phyloP scores from a whole-genome alignment of 2,888 invertebrate species.

The Flabesymbios commensalis region DNA sequence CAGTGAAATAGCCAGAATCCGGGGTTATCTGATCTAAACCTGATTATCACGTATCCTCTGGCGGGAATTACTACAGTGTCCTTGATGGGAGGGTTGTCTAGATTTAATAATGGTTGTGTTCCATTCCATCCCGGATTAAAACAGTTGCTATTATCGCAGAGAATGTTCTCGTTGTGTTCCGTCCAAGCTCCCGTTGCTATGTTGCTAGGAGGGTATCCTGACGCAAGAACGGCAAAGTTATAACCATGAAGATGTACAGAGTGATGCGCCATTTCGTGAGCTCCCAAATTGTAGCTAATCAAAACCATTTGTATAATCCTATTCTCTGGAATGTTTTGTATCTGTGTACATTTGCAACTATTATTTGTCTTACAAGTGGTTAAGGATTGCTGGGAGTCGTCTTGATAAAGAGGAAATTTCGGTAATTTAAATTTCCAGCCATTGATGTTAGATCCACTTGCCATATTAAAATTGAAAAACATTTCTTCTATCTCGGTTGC shows the following conservation, averaged over 20 bases:
- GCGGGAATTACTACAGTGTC: conserved; percentile 6
- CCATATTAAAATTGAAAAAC: conserved; percentile 13
- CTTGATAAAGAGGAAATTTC: conserved; percentile 5
- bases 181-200: conserved; percentile 19
- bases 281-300: conserved; percentile 1
- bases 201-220: conserved; percentile 32
- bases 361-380: neutral
- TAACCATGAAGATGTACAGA: conserved; percentile 55
- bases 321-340: conserved; percentile 3
- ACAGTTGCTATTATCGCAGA: no score
- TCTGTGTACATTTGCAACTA: conserved; percentile 17
- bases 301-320: conserved; percentile 20
- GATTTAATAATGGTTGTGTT: conserved; percentile 19
- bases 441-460: conserved; percentile 10
- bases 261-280: conserved; percentile 29
- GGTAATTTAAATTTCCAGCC: conserved; percentile 6
- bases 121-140: no score
- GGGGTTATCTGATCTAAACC: conserved; percentile 5
- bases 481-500: conserved; percentile 9
- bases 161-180: conserved; percentile 24
- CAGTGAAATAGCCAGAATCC: conserved; percentile 7
- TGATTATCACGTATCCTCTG: conserved; percentile 4
- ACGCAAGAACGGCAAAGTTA: conserved; percentile 47
- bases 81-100: conserved; percentile 5
- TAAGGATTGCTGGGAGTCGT: neutral